A percentile compares a stretch with the other conserved stretches of the same genome.
Conservation (phyloP, 2,113 vertebrate genomes). For the Callocephalon fimbriatum region DNA sequence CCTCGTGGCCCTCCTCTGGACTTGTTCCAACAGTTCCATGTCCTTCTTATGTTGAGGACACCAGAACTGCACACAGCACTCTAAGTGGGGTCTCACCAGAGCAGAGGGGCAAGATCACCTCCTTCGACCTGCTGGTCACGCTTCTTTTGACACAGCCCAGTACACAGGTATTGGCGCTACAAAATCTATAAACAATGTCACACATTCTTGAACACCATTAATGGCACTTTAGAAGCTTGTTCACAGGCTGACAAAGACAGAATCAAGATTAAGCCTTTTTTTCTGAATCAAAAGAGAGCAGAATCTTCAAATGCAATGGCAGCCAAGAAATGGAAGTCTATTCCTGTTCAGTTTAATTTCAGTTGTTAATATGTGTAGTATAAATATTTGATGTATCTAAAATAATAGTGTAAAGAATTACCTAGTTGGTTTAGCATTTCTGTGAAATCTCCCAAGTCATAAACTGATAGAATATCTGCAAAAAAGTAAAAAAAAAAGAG, state of each 20-base stretch:
- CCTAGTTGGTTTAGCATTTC: background rate
- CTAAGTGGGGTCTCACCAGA: background rate
- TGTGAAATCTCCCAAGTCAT: background rate
- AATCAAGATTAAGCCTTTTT: background rate
- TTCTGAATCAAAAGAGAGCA: background rate
- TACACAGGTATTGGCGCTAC: background rate
- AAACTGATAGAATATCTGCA: background rate
- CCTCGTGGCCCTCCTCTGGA: background rate
- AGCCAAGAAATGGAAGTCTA: background rate
- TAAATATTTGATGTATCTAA: background rate
- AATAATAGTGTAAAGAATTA: background rate
- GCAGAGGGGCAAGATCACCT: background rate
- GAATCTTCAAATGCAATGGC: background rate
- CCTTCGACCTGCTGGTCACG: background rate
- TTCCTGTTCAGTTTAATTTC: background rate
- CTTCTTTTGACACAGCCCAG: background rate
- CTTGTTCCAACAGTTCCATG: background rate
- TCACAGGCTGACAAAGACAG: background rate
- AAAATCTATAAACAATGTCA: background rate
- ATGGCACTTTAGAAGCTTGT: background rate
- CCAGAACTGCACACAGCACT: background rate
- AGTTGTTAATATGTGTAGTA: background rate
- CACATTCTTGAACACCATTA: background rate
- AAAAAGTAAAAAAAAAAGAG: background rate
- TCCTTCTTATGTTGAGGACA: background rate